Evolutionary conservation across 2,113 vertebrate species (phyloP), one percentile per base, ranked within the genome.

Genomic region (Barbus barbus): DNA sequence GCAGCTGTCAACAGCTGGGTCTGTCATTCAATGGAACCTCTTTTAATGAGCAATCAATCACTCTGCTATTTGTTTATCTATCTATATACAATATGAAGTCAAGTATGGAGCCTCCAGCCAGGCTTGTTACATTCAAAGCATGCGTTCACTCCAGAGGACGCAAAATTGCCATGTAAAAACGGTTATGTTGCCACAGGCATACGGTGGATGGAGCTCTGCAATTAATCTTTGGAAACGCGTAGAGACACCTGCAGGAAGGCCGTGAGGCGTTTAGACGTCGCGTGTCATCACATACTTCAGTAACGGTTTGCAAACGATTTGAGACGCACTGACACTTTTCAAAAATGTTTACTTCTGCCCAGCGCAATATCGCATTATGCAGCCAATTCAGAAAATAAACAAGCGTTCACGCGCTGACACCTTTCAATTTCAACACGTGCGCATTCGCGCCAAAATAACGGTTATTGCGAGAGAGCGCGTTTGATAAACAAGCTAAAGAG

Each of bases 251-350:
- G 7, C 33, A 44, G 71, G 22, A 46, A 18, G 87, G 81, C 85
- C 85, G 44, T 44, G 48, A 61, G 48, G 63, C n/a, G 86, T 90
- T 91, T 89, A 85, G 86, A 91, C 90, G 22, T 86, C 44, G 87
- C 86, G 84, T 91, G 91, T 93, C 92, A 92, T 92, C 90, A 92
- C 90, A 86, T 85, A 90, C 88, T 90, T 88, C 86, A 87, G 90
- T 86, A 84, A 87, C 82, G 84, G 82, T 89, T 91, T 88, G 85
- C 88, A 84, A 44, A 51, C 86, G 81, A 92, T 88, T 48, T 36
- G 76, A 44, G 46, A 67, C 14, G 46, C 46, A 65, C 5, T 16
- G 77, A n/a, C 75, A 38, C 26, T 69, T 81, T 77, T 58, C 31
- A 22, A 31, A 65, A 69, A 51, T 13, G 46, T 41, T 53, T 56